Base-by-base conservation (phyloP, 2,888 invertebrate genomes). In the Trichopria drosophilae region DNA sequence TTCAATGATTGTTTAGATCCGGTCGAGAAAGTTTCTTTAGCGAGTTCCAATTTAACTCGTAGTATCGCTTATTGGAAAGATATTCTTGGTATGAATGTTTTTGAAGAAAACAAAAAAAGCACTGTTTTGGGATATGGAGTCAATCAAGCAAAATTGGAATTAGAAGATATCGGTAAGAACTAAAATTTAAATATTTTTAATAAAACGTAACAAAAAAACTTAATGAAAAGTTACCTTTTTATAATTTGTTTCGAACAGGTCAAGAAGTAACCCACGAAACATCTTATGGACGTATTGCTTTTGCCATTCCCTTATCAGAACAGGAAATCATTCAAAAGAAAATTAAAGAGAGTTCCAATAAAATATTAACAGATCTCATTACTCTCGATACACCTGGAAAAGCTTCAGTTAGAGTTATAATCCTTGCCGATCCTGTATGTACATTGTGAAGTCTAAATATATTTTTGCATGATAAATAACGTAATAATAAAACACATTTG, bases 311-410 rank as follows among this genome's bases (percentile, higher is more conserved):
- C 0, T 79, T 81, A 58, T 80, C 81, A 10, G 80, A 90, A 64
- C 88, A 95, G 66, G 83, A 86, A n/a, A 76, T 76, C 32, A 86
- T 98, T 39, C 86, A 93, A 68, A 77, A 84, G 56, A 82, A 80
- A 58, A 84, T 96, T 53, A 83, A 85, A 60, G 82, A 84, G 4
- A 82, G 82, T 1, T 82, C 84, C 5, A 81, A 84, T 52, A 88
- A 82, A 24, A 90, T 98, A 60, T 78, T 97, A 10, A 97, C 92
- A 0, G 93, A 94, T 0, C 79, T 96, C 15, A 86, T 94, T 45
- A 88, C 88, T n/a, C 78, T 99, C 57, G 93, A 94, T 68, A 99
- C 99, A 0, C 98, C 98, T 0, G 98, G 94, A 35, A 99, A 98
- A 76, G 96, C 96, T 0, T 91, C 93, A 0, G 98, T 99, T 0